phyloP scores from a whole-genome alignment of 2,888 invertebrate genomes.

The Epsilonema sp. region DNA sequence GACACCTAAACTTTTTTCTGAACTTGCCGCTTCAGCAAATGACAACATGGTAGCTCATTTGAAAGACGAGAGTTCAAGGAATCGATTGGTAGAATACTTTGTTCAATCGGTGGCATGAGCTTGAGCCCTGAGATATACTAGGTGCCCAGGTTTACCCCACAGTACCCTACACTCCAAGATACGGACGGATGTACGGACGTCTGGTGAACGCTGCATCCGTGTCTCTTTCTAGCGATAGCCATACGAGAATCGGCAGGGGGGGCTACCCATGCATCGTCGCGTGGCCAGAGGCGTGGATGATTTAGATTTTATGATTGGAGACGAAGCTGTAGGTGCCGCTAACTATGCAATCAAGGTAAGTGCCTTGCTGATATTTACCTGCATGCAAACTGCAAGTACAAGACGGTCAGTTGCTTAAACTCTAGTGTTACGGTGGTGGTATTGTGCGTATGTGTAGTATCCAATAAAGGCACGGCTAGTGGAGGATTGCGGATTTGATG shows the following conservation, averaged over 20 bases:
- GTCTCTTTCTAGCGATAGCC: slow-evolving; percentile 57
- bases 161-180: too few species aligned
- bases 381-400: background rate
- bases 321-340: slow-evolving; percentile 91
- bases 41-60: too few species aligned
- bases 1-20: too few species aligned
- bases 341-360: slow-evolving; percentile 76
- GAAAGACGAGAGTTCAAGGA: too few species aligned
- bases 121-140: too few species aligned
- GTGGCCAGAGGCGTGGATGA: slow-evolving; percentile 92
- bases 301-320: slow-evolving; percentile 94
- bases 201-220: slow-evolving; percentile 88
- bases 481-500: slow-evolving; percentile 99
- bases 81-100: too few species aligned
- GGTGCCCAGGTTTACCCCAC: too few species aligned
- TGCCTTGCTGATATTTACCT: too few species aligned
- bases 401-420: background rate
- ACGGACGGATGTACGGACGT: too few species aligned
- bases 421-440: too few species aligned
- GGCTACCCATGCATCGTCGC: slow-evolving; percentile 68
- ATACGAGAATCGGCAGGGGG: slow-evolving; percentile 91
- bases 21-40: too few species aligned
- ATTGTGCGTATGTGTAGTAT: slow-evolving; percentile 50
- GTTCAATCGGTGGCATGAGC: too few species aligned
- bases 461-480: slow-evolving; percentile 96